phyloP scores from a whole-genome alignment of 2,888 invertebrate genomes.

The Periphyllus acericola region DNA sequence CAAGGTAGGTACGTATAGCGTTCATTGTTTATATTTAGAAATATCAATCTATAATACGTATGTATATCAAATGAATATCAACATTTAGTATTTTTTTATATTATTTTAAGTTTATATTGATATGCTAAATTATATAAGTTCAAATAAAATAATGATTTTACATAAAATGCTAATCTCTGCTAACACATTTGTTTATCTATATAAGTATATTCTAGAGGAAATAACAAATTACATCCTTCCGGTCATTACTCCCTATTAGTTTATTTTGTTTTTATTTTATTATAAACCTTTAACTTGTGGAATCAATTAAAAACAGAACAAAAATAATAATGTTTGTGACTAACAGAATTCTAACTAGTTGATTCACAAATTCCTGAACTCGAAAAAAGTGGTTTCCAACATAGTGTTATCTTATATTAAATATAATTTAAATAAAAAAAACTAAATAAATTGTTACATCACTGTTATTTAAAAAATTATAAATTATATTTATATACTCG shows the following conservation, averaged over 20 bases:
- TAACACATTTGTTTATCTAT: conserved; percentile 27
- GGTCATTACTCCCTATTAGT: conserved; percentile 9
- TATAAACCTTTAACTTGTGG: neutral
- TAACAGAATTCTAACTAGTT: neutral
- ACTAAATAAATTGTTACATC: no score
- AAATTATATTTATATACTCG: no score
- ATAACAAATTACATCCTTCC: conserved; percentile 41
- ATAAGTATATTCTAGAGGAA: conserved; percentile 48
- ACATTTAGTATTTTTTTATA: no score
- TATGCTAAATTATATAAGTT: neutral
- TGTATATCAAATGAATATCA: neutral
- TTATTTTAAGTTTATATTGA: neutral
- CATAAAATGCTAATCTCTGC: conserved; percentile 11
- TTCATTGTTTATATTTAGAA: no score
- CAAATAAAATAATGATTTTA: neutral
- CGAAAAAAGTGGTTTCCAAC: neutral
- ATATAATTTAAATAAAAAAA: neutral
- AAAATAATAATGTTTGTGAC: neutral
- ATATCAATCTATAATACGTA: neutral
- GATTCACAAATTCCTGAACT: neutral
- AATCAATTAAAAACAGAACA: conserved; percentile 12
- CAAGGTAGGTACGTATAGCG: no score
- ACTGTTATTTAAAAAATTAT: no score
- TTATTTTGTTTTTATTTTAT: neutral
- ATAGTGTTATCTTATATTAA: neutral